Percentiles rank a stretch among this genome's conserved stretches.
Conservation (phyloP, 2,888 invertebrate genomes). For the Euphydryas editha region DNA sequence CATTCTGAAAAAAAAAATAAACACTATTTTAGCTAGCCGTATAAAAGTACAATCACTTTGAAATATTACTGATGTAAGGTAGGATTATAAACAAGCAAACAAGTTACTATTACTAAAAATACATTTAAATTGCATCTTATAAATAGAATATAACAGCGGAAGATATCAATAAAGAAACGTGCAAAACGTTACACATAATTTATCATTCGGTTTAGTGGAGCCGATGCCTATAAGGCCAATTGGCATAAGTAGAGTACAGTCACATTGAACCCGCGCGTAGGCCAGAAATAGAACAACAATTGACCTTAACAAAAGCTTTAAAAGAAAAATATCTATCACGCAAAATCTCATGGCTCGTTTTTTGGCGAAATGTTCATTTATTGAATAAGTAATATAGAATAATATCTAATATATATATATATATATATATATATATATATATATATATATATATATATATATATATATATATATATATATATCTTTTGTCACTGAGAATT, state of each 20-base stretch:
- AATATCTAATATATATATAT: no score
- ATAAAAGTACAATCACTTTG: no score
- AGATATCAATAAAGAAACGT: constrained; percentile 22
- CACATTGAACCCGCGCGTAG: constrained; percentile 36
- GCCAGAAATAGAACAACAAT: constrained; percentile 30
- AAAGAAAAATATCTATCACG: neutral
- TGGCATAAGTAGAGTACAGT: constrained; percentile 28
- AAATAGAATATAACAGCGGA: constrained; percentile 18
- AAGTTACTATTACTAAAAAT: neutral
- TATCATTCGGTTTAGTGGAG: constrained; percentile 7
- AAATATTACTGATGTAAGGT: no score
- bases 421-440: no score
- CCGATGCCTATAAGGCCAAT: constrained; percentile 37
- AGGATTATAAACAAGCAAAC: neutral
- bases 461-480: no score
- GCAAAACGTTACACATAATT: constrained; percentile 15
- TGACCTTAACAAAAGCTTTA: neutral
- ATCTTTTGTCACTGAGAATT: no score
- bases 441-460: no score
- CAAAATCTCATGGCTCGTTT: neutral
- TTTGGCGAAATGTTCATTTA: no score
- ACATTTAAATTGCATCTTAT: neutral
- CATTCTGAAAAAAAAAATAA: neutral
- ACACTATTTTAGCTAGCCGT: neutral
- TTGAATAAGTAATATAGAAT: no score